Percentiles rank a stretch among this genome's conserved stretches.
phyloP scores from a whole-genome alignment of 1,140 invertebrate species.

The Diachasmimorpha longicaudata region DNA sequence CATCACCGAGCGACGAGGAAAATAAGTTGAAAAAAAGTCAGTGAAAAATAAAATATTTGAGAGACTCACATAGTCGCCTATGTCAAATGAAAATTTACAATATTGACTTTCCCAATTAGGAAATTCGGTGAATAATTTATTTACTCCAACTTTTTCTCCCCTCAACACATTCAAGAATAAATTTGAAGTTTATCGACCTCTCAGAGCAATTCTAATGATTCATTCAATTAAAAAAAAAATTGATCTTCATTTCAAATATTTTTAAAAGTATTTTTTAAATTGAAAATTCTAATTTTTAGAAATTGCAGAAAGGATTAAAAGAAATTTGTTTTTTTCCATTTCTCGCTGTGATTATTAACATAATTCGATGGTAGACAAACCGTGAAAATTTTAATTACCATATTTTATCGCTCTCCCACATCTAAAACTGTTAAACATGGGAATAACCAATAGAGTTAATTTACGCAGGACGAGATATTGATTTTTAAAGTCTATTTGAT shows the following conservation, averaged over 20 bases:
- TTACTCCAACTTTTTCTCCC: neutral
- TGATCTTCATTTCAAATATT: too few relatives aligned
- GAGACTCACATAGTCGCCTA: too few relatives aligned
- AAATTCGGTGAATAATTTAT: neutral
- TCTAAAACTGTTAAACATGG: neutral
- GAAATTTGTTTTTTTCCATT: too few relatives aligned
- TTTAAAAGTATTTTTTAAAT: too few relatives aligned
- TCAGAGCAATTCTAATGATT: too few relatives aligned
- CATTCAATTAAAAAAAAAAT: too few relatives aligned
- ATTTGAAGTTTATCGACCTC: too few relatives aligned
- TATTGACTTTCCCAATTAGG: neutral
- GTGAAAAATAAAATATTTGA: neutral
- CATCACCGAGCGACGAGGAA: neutral
- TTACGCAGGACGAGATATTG: neutral
- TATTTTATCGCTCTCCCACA: neutral
- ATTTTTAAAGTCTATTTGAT: neutral
- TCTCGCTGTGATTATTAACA: too few relatives aligned
- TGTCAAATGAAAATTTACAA: neutral
- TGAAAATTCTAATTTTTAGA: too few relatives aligned
- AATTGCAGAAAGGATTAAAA: too few relatives aligned
- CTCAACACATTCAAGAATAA: too few relatives aligned
- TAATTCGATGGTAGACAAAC: neutral
- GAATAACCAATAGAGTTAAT: neutral
- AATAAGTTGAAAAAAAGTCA: neutral
- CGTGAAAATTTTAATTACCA: neutral